Evolutionary conservation across 2,888 invertebrate genomes (phyloP), one percentile per base, ranked within the genome.

Genomic region (Nectonema munidae): DNA sequence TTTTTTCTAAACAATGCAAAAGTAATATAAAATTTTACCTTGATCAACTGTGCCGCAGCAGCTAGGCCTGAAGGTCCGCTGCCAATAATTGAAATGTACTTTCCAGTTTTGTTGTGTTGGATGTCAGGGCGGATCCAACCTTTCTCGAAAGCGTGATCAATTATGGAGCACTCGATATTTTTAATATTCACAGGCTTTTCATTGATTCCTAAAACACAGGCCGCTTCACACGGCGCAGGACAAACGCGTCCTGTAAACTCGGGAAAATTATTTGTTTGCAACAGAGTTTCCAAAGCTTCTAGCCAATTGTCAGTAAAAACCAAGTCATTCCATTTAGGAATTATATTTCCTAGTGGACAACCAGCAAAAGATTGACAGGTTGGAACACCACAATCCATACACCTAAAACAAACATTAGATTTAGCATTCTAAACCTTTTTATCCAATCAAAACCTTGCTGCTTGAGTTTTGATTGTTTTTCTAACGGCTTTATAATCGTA

Each of bases 371-470:
- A 75, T 53, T 79, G 77, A 52, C 95, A 95, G 62, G 83, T 81
- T 5, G 81, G 81, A n/a, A 95, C 81, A 17, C 89, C 89, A 55
- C 89, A 89, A 51, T 89, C 89, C 89, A 89, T 89, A 52, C 89
- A 95, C 41, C 61, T 56, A 39, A 9, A 44, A 41, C 18, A 35
- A 17, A 11, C 15, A 18, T 9, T 19, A 18, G 11, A 11, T 13
- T 35, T 14, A 35, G 11, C 35, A 35, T 17, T 11, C 11, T 17
- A 14, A 18, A n/a, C n/a, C n/a, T n/a, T n/a, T n/a, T n/a, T n/a
- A n/a, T n/a, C n/a, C n/a, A 43, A 37, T 18, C 20, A 16, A 19
- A 42, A 50, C 30, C 81, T 64, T 1, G 83, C 79, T 2, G 83
- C 79, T 47, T 83, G 83, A 6, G 70, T 65, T 37, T 70, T 64